These are phyloP conservation scores for Erebia aethiops DNA, from an alignment of 2,888 invertebrate genomes.

Conservation along the genomic window DNA sequence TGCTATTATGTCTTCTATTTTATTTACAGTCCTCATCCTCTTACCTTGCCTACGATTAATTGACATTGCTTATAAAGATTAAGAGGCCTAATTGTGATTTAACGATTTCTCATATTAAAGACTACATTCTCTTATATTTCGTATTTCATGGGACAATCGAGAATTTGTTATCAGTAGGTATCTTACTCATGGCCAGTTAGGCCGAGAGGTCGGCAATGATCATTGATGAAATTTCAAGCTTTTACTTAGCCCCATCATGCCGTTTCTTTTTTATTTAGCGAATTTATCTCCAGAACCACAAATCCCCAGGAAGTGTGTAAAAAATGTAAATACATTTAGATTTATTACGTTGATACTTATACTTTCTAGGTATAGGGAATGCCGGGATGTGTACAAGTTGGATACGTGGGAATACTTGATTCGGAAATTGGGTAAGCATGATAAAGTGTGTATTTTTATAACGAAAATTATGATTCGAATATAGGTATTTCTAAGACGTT, in stretches of 20 bases:
- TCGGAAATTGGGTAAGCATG: constrained; percentile 52
- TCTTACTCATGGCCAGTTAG: constrained; percentile 34
- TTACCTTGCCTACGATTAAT: constrained; percentile 32
- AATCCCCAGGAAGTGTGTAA: constrained; percentile 76
- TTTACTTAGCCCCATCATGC: constrained; percentile 61
- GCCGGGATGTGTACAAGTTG: constrained; percentile 66
- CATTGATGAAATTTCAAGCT: constrained; percentile 82
- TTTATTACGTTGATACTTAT: constrained; percentile 70
- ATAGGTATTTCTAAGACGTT: constrained; percentile 70
- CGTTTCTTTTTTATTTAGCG: constrained; percentile 48
- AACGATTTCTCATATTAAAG: constrained; percentile 17
- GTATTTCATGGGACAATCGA: constrained; percentile 22
- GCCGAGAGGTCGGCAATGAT: constrained; percentile 56
- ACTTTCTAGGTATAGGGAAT: constrained; percentile 62
- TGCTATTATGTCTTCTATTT: constrained; percentile 48
- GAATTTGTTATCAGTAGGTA: constrained; percentile 5
- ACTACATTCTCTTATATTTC: neutral
- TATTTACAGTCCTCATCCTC: constrained; percentile 29
- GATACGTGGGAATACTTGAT: constrained; percentile 51
- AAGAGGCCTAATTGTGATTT: constrained; percentile 39
- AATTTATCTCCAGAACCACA: constrained; percentile 55
- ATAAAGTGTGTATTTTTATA: constrained; percentile 78
- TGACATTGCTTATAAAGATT: constrained; percentile 25
- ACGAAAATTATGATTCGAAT: constrained; percentile 67
- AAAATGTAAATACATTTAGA: constrained; percentile 70